Conservation (phyloP, 1,140 invertebrate species). For the Rhyacophila brunnea region DNA sequence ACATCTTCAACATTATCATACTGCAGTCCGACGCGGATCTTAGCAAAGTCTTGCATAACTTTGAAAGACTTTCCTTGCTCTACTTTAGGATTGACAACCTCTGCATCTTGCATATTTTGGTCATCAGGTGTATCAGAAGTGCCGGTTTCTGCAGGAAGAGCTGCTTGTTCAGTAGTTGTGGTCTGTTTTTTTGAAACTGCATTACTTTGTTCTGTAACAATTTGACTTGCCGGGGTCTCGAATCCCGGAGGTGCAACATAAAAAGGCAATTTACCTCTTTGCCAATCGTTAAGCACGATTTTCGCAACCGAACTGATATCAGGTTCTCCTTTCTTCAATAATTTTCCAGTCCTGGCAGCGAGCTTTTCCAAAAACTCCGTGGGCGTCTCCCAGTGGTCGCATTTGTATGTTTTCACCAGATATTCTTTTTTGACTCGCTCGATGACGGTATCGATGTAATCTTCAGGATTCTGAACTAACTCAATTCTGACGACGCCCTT, state of each 20-base stretch:
- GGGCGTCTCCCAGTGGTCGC: conserved; percentile 74
- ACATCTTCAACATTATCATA: conserved; percentile 70
- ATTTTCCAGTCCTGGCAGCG: conserved; percentile 80
- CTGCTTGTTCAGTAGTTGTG: conserved; percentile 28
- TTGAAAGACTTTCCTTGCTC: conserved; percentile 48
- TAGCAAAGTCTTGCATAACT: conserved; percentile 76
- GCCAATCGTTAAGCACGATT: conserved; percentile 98
- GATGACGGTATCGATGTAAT: conserved; percentile 87
- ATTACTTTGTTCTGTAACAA: conserved; percentile 17
- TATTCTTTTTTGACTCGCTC: conserved; percentile 89
- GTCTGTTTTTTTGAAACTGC: conserved; percentile 17
- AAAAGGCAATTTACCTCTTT: conserved; percentile 94
- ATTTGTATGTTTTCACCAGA: conserved; percentile 87
- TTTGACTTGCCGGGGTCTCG: conserved; percentile 59
- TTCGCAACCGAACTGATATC: conserved; percentile 85
- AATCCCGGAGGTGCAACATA: conserved; percentile 84
- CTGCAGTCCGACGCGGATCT: conserved; percentile 73
- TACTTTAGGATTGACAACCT: conserved; percentile 30
- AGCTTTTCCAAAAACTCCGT: conserved; percentile 93
- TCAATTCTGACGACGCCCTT: conserved; percentile 96
- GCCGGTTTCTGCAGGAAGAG: conserved; percentile 20
- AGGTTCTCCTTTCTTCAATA: conserved; percentile 95
- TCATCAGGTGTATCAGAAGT: not conserved
- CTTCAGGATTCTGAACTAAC: conserved; percentile 89
- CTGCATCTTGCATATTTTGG: conserved; percentile 1